These are phyloP conservation scores for Aplysia californica DNA, from an alignment of 1,140 invertebrate species.

Conservation along the genomic window DNA sequence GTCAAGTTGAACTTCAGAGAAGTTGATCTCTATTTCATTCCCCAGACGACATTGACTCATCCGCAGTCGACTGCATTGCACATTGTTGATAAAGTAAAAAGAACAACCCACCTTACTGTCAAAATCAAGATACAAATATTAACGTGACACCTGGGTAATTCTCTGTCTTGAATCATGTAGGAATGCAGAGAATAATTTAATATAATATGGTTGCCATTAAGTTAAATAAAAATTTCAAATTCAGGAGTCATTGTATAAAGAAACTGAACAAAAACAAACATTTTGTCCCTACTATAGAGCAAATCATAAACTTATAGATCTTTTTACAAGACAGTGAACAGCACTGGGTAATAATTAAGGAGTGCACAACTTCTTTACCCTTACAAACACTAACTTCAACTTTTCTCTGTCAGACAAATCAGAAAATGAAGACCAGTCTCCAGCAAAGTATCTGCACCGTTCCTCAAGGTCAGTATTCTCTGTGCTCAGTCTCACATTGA, in stretches of 20 bases:
- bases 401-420: conserved; percentile 10
- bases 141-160: no score
- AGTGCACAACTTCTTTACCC: background rate
- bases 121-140: no score
- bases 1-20: no score
- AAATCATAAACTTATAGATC: background rate
- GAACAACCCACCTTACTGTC: no score
- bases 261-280: background rate
- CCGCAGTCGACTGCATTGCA: no score
- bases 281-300: background rate
- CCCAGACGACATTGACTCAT: no score
- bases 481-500: conserved; percentile 80
- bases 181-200: no score
- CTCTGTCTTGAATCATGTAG: no score
- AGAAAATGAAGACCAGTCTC: conserved; percentile 76
- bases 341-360: background rate
- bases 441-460: conserved; percentile 76
- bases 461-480: conserved; percentile 72
- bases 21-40: no score
- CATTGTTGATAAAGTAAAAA: no score
- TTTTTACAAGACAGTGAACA: no score
- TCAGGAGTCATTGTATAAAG: background rate
- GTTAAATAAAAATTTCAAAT: background rate
- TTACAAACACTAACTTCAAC: background rate
- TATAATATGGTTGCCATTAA: no score